phyloP scores from a whole-genome alignment of 2,113 vertebrate species.

The Uria lomvia region DNA sequence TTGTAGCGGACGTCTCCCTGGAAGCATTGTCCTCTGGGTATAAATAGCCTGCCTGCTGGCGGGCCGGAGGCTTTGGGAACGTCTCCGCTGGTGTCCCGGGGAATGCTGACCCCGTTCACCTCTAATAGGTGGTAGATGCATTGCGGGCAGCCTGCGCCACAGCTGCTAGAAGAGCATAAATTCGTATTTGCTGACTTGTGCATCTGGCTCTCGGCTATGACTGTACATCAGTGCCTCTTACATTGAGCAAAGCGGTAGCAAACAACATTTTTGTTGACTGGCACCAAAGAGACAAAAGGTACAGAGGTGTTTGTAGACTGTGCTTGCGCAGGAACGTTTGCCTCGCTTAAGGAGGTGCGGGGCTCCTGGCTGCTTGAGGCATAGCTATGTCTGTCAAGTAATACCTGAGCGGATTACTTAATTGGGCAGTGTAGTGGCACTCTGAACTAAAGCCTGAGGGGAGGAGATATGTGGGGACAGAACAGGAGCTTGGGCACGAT shows the following conservation, averaged over 20 bases:
- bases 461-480: not conserved
- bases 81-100: not conserved
- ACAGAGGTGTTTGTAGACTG: not conserved
- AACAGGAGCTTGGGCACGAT: not conserved
- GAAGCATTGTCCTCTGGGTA: slow-evolving; percentile 31
- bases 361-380: not conserved
- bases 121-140: not conserved
- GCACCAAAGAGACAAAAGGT: not conserved
- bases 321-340: not conserved
- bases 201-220: not conserved
- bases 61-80: not conserved
- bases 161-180: not conserved
- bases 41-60: slow-evolving; percentile 27
- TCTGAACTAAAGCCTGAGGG: not conserved
- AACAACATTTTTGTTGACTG: not conserved
- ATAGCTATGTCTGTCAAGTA: not conserved
- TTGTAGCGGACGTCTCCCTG: not conserved
- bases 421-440: not conserved
- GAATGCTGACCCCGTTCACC: not conserved
- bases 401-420: not conserved
- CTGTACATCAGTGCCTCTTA: not conserved
- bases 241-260: not conserved
- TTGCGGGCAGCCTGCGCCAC: not conserved
- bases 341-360: not conserved
- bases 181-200: not conserved